Percentiles rank a stretch among this genome's conserved stretches.
These are phyloP conservation scores for Hemaris fuciformis DNA, from an alignment of 2,888 invertebrate species.

Conservation along the genomic window DNA sequence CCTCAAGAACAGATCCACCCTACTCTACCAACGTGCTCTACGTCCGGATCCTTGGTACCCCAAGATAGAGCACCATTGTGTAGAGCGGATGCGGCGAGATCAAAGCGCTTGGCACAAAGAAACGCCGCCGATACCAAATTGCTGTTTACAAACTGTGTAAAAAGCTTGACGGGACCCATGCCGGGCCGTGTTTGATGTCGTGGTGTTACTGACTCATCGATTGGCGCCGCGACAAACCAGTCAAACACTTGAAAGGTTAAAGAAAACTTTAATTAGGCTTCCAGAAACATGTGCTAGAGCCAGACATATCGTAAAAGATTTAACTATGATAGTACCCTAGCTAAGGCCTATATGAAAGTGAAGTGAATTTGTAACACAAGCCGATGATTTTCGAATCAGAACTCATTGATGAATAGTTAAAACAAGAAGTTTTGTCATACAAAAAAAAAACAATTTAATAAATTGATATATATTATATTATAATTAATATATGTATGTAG, in stretches of 20 bases:
- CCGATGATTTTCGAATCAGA: too few relatives aligned
- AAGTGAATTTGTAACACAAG: too few relatives aligned
- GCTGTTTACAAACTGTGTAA: constrained; percentile 63
- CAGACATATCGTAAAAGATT: too few relatives aligned
- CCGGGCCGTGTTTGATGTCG: constrained; percentile 51
- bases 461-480: too few relatives aligned
- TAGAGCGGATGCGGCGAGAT: constrained; percentile 72
- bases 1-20: constrained; percentile 2
- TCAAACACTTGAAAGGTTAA: constrained; percentile 1
- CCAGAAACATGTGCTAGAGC: not conserved
- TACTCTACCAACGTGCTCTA: constrained; percentile 4
- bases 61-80: constrained; percentile 60
- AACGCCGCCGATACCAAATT: constrained; percentile 55
- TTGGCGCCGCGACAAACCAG: not conserved
- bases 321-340: too few relatives aligned
- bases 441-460: too few relatives aligned
- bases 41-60: constrained; percentile 30
- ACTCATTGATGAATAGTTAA: too few relatives aligned
- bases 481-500: too few relatives aligned
- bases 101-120: constrained; percentile 51
- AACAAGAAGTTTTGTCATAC: too few relatives aligned
- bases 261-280: constrained; percentile 2
- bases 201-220: constrained; percentile 46
- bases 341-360: too few relatives aligned
- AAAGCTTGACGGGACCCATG: constrained; percentile 64